Conservation (phyloP, 2,113 vertebrate genomes). For the Oxyruncus cristatus region DNA sequence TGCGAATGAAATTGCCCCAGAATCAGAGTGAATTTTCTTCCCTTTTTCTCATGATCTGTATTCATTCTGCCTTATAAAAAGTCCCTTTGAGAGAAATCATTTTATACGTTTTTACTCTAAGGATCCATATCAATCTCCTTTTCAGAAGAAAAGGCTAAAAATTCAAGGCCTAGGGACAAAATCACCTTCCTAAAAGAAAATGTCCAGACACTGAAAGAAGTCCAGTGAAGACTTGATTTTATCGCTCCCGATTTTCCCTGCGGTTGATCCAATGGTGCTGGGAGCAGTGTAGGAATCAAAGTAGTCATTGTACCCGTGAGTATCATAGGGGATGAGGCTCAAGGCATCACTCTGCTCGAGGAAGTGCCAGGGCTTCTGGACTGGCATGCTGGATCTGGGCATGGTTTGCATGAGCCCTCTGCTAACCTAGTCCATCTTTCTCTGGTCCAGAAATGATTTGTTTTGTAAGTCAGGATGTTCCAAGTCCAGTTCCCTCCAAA, state of each 20-base stretch:
- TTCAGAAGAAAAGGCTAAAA: background rate
- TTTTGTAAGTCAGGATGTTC: background rate
- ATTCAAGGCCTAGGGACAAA: background rate
- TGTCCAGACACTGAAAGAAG: background rate
- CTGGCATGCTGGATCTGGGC: background rate
- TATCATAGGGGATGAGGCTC: background rate
- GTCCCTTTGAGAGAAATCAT: background rate
- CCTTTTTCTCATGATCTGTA: background rate
- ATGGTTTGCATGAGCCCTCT: background rate
- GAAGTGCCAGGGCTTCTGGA: background rate
- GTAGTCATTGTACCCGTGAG: background rate
- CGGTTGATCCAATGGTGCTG: background rate
- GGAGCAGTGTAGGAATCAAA: background rate
- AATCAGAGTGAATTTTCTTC: background rate
- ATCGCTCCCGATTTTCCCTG: background rate
- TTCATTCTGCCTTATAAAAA: background rate
- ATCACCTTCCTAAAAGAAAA: background rate
- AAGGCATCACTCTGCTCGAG: background rate
- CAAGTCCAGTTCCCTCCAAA: background rate
- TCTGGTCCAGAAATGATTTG: background rate
- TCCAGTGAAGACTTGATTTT: background rate
- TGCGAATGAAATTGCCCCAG: background rate
- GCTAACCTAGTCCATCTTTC: background rate
- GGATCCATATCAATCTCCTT: background rate
- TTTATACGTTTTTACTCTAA: background rate